Conservation (phyloP, 1,140 invertebrate species). For the Hyles vespertilio region DNA sequence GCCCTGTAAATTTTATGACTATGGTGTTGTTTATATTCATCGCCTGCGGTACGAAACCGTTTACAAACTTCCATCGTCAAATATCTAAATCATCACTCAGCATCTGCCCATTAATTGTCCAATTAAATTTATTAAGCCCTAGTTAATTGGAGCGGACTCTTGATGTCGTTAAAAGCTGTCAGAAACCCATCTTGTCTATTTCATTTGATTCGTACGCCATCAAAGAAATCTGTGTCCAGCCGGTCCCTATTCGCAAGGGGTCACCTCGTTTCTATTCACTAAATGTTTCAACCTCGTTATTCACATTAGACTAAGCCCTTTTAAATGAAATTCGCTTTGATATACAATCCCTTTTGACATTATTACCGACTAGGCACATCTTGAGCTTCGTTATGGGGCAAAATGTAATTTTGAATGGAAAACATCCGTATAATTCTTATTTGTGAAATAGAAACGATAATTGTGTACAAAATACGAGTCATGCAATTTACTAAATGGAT, state of each 20-base stretch:
- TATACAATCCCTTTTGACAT: constrained; percentile 42
- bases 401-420: constrained; percentile 3
- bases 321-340: constrained; percentile 47
- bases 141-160: background rate
- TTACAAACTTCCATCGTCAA: no score
- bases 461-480: constrained; percentile 3
- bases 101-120: no score
- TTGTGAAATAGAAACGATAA: background rate
- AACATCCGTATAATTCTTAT: constrained; percentile 1
- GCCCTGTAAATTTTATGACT: no score
- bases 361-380: constrained; percentile 26
- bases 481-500: constrained; percentile 13
- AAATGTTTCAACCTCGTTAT: constrained; percentile 56
- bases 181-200: background rate
- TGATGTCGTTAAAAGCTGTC: no score
- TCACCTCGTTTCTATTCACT: constrained; percentile 50
- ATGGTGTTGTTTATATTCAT: no score
- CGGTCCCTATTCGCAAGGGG: constrained; percentile 38
- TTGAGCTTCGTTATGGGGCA: constrained; percentile 2
- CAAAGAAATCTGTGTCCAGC: constrained; percentile 34
- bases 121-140: no score
- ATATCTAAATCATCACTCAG: no score
- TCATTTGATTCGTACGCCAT: constrained; percentile 34
- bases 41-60: no score
- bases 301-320: constrained; percentile 57